Conservation (phyloP, 2,113 vertebrate genomes). For the Sakesphorus luctuosus region DNA sequence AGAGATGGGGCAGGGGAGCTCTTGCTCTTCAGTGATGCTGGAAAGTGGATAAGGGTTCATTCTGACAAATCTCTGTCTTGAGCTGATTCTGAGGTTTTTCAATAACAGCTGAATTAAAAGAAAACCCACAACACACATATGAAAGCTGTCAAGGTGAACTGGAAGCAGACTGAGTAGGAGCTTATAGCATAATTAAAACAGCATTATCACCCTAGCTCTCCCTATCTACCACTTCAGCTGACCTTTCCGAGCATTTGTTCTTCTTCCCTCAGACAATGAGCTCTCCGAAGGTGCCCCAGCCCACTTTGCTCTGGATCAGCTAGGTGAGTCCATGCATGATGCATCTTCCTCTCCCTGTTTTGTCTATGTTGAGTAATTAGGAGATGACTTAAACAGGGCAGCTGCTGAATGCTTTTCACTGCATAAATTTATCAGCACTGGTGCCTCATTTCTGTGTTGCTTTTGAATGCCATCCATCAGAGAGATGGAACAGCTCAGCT, state of each 20-base stretch:
- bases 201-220: background rate
- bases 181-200: background rate
- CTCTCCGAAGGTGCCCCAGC: slow-evolving; percentile 57
- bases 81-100: background rate
- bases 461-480: background rate
- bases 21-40: background rate
- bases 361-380: background rate
- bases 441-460: background rate
- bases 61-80: background rate
- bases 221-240: background rate
- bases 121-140: accelerated
- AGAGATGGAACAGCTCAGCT: background rate
- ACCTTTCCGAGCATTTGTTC: slow-evolving; percentile 32
- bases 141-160: background rate
- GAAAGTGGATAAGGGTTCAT: background rate
- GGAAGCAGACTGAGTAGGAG: background rate
- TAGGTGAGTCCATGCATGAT: slow-evolving; percentile 67
- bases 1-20: background rate
- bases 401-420: background rate
- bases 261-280: slow-evolving; percentile 72
- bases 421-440: background rate
- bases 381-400: background rate
- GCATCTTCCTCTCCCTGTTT: background rate
- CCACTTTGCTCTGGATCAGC: slow-evolving; percentile 67
- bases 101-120: background rate